These are phyloP conservation scores for Cololabis saira DNA, from an alignment of 2,113 vertebrate genomes.

Conservation along the genomic window DNA sequence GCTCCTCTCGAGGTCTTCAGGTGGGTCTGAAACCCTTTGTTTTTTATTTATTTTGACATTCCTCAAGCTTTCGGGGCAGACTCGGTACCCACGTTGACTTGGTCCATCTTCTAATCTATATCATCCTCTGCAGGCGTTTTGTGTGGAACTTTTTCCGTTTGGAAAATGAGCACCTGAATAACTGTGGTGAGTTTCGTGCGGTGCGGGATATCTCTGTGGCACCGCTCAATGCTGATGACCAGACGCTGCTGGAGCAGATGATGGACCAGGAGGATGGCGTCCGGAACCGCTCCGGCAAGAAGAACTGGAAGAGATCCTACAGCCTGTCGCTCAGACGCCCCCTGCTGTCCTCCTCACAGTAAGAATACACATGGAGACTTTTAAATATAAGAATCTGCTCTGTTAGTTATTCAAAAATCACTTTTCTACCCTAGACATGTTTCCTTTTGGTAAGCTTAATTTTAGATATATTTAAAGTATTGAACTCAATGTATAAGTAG, in stretches of 20 bases:
- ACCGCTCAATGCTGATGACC: slow-evolving; percentile 96
- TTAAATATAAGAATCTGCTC: no score
- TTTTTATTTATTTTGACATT: no score
- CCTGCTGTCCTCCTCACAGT: slow-evolving; percentile 90
- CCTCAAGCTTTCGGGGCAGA: not conserved
- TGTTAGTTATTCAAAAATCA: no score
- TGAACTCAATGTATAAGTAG: no score
- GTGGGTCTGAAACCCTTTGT: slow-evolving; percentile 76
- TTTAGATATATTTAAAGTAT: no score
- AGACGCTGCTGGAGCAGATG: slow-evolving; percentile 98
- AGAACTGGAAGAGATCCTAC: slow-evolving; percentile 91
- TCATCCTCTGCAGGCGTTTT: slow-evolving; percentile 85
- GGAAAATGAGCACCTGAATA: slow-evolving; percentile 99
- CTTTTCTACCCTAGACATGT: no score
- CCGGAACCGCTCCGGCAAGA: slow-evolving; percentile 93
- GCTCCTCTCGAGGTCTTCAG: slow-evolving; percentile 98
- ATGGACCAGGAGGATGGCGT: slow-evolving; percentile 99
- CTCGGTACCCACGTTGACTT: not conserved
- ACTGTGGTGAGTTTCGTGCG: slow-evolving; percentile 97
- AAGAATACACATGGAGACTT: slow-evolving; percentile 34
- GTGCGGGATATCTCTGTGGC: slow-evolving; percentile 98
- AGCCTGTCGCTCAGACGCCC: slow-evolving; percentile 91
- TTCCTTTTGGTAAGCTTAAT: no score
- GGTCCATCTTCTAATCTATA: not conserved
- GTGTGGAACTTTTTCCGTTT: slow-evolving; percentile 99